phyloP scores from a whole-genome alignment of 2,797 vertebrate species.

The Hafferia zeledoni region DNA sequence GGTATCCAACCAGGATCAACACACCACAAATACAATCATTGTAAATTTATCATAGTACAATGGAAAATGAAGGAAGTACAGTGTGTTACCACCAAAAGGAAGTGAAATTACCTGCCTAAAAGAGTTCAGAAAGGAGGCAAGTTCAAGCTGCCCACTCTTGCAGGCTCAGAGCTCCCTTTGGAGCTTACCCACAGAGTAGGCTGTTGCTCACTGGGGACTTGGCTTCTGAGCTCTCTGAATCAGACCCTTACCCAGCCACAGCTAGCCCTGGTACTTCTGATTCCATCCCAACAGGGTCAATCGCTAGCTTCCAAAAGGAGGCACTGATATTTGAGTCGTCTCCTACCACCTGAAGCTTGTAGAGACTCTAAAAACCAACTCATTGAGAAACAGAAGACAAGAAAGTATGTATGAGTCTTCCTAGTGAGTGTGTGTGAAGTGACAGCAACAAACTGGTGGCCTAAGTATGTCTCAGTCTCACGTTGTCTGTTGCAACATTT shows the following conservation, averaged over 20 bases:
- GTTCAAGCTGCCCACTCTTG: rapidly evolving
- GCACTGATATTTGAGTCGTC: rapidly evolving
- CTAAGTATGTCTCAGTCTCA: not conserved
- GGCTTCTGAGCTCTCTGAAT: not conserved
- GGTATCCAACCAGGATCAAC: not conserved
- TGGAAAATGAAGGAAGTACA: not conserved
- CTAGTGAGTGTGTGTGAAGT: not conserved
- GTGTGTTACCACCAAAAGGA: not conserved
- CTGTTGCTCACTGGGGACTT: not conserved
- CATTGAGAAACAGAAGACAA: not conserved
- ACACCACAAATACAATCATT: not conserved
- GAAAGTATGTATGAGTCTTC: rapidly evolving
- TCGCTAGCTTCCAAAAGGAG: not conserved
- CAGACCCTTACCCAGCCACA: not conserved
- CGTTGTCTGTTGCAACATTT: not conserved
- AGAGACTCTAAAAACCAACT: not conserved
- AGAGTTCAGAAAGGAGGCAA: not conserved
- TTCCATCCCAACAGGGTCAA: not conserved
- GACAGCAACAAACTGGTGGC: not conserved
- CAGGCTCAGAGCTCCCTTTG: not conserved
- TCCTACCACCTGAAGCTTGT: not conserved
- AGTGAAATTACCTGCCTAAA: not conserved
- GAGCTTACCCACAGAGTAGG: not conserved
- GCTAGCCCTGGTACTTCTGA: not conserved
- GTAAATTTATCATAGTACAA: not conserved